Evolutionary conservation across 2,113 vertebrate species (phyloP).

Genomic region (Anoura caudifer): DNA sequence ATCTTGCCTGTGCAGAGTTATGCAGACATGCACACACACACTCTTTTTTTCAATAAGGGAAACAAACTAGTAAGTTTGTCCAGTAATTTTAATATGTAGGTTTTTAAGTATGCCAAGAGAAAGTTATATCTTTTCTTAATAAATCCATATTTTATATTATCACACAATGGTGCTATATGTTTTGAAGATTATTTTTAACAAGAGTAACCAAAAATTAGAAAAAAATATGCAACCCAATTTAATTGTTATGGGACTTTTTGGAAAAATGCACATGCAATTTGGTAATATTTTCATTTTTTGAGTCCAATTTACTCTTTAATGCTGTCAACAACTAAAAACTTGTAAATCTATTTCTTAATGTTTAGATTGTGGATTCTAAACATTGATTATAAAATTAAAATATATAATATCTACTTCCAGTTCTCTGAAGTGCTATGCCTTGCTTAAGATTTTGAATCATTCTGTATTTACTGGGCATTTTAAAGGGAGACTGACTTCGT

Average conservation of each 20-base stretch:
- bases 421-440: background rate
- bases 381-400: background rate
- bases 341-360: background rate
- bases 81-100: background rate
- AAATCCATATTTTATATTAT: background rate
- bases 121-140: background rate
- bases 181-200: background rate
- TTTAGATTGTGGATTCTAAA: background rate
- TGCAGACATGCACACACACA: background rate
- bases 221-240: background rate
- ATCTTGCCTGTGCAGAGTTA: background rate
- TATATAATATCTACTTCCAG: background rate
- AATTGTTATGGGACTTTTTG: background rate
- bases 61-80: background rate
- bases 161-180: background rate
- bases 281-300: background rate
- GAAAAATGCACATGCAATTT: background rate
- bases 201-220: background rate
- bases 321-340: background rate
- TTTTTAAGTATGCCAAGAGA: background rate
- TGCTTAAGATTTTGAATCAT: slow-evolving; percentile 10
- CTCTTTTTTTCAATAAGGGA: background rate
- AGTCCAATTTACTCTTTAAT: background rate
- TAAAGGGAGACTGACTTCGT: background rate
- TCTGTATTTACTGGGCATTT: background rate